These are phyloP conservation scores for Stegana nigrithorax DNA, from an alignment of 2,888 invertebrate genomes.

Conservation along the genomic window DNA sequence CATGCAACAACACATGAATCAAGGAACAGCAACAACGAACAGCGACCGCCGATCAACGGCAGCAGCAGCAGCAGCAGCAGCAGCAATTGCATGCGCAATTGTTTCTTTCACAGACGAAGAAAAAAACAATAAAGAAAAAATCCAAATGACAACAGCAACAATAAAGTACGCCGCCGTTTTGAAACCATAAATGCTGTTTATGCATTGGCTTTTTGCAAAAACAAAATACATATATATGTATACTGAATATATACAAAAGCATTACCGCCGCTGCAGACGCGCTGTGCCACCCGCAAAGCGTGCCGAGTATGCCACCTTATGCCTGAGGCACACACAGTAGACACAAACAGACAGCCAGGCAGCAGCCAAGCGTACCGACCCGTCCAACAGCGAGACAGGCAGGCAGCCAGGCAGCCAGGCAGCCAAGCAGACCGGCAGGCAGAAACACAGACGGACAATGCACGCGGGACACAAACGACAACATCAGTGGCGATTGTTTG, in stretches of 20 bases:
- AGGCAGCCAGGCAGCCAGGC: not conserved
- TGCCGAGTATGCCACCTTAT: too few relatives aligned
- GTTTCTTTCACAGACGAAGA: not conserved
- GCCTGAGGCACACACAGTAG: too few relatives aligned
- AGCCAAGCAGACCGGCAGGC: not conserved
- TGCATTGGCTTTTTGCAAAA: not conserved
- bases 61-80: too few relatives aligned
- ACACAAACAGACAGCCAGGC: too few relatives aligned
- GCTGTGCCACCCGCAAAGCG: conserved; percentile 13
- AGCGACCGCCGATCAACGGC: too few relatives aligned
- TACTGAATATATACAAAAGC: not conserved
- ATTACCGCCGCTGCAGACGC: too few relatives aligned
- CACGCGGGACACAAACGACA: not conserved
- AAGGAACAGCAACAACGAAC: not conserved
- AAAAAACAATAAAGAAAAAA: not conserved
- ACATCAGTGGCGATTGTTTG: conserved; percentile 13
- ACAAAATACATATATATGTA: not conserved
- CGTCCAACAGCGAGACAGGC: not conserved
- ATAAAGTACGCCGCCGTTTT: not conserved
- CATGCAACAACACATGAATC: not conserved
- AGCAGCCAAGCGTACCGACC: too few relatives aligned
- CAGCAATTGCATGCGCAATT: not conserved
- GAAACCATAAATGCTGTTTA: not conserved
- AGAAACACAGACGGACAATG: not conserved
- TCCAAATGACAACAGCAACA: not conserved